These are phyloP conservation scores for Epinephelus fuscoguttatus DNA, from an alignment of 2,113 vertebrate species.

Conservation along the genomic window DNA sequence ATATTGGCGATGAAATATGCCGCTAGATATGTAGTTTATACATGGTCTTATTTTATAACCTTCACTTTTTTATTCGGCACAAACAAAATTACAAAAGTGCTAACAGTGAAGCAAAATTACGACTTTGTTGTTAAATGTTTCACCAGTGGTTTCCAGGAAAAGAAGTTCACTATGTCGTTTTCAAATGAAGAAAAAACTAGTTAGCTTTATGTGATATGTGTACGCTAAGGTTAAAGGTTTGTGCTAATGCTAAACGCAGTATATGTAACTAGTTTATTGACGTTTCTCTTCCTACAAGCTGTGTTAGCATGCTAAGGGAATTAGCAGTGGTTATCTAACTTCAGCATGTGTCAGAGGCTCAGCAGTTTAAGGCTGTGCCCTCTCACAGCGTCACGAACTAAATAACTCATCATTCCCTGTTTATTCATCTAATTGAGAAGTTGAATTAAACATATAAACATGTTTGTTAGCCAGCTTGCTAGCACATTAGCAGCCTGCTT, in stretches of 20 bases:
- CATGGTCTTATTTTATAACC: rapidly evolving
- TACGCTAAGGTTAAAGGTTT: not conserved
- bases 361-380: not conserved
- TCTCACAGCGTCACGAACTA: not conserved
- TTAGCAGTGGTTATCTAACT: constrained; percentile 17
- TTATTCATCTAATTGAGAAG: not conserved
- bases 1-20: rapidly evolving
- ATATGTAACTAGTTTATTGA: not conserved
- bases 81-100: rapidly evolving
- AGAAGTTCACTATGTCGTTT: too few species aligned
- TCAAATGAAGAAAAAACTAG: not conserved
- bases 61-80: not conserved
- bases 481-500: too few species aligned
- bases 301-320: constrained; percentile 24
- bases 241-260: rapidly evolving
- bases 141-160: not conserved
- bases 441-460: too few species aligned
- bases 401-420: too few species aligned
- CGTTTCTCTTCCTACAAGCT: too few species aligned
- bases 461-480: not conserved
- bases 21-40: rapidly evolving
- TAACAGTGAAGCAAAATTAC: rapidly evolving
- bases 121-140: not conserved
- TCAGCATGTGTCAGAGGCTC: not conserved
- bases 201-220: not conserved